Base-by-base conservation (phyloP, 2,113 vertebrate genomes). In the Meriones unguiculatus region DNA sequence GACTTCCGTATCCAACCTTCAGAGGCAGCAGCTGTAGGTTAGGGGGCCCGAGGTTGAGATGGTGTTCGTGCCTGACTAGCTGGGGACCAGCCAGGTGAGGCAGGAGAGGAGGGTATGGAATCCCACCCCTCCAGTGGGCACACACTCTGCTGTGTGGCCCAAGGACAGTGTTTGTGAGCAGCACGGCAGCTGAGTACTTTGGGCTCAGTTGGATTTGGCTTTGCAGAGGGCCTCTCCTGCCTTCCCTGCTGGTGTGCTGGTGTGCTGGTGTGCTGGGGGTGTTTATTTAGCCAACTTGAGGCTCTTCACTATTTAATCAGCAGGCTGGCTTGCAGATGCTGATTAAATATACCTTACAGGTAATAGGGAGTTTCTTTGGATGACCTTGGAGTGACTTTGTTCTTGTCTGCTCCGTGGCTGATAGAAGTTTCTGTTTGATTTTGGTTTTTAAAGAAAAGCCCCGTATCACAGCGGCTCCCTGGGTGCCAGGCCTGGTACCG, bases 381-480 rank as follows among this genome's bases (percentile, higher is more conserved):
- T 97, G 98, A 99, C 99, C 99, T 99, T 98, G 98, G 95, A 87
- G 97, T 98, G 98, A 98, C 98, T 92, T 98, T 98, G 98, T 86
- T 97, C 98, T 97, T 89, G 95, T n/a, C 64, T 67, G 67, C 90
- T 84, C 96, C 95, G 59, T 17, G 25, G 25, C 38, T 65, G 98
- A 96, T 98, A 98, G 94, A 98, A 98, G 97, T 78, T 97, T 97
- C 80, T 99, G 92, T 99, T 99, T 98, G 96, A 98, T 97, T 95
- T 90, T 10, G 38, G 97, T 95, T 96, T 94, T 96, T 97, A 96
- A 97, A 98, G 98, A 98, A 98, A 97, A 65, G 98, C 98, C 99
- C 98, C 97, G 88, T 98, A 98, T 98, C 98, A 96, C 97, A 95
- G 93, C 98, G 95, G 98, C 98, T 99, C 98, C 93, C 97, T 13